Evolutionary conservation across 2,888 invertebrate species (phyloP), one percentile per base, ranked within the genome.

Genomic region (Leptodirus hochenwartii): DNA sequence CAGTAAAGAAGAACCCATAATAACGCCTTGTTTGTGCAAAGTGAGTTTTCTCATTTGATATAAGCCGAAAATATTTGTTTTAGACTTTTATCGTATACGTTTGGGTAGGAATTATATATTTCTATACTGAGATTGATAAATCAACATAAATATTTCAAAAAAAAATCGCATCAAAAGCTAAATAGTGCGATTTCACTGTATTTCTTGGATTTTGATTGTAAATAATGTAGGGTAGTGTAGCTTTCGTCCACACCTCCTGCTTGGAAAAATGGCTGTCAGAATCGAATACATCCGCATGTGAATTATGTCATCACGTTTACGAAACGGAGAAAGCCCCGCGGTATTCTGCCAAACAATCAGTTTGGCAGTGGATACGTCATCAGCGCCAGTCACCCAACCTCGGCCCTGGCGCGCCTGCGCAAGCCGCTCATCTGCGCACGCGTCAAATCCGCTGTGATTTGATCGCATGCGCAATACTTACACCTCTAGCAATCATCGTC

Each of bases 191-290:
- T 27, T 32, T 23, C 3, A 20, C 16, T 30, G 13, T 23, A 22
- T 17, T 15, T 22, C 9, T 34, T 34, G 8, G 20, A n/a, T n/a
- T n/a, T n/a, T n/a, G n/a, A n/a, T n/a, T n/a, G n/a, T n/a, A n/a
- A n/a, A n/a, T n/a, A n/a, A 20, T 8, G 2, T 14, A 64, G 63
- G 80, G 79, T 1, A 71, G 75, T 2, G 70, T 79, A 39, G 78
- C 77, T 1, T 61, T 72, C 31, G 69, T 78, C 8, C 78, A 79
- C 50, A 62, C 73, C 2, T 64, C 66, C 33, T 81, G 80, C 47
- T 53, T 80, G 40, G 78, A 80, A 51, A 63, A 64, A 29, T 81
- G 80, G 80, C 55, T 80, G 22, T 74, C 75, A 2, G 74, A 76
- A 46, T 71, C 74, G 2, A 73, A 76, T 16, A 66, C 68, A 34